Conservation (phyloP, 35 echinoderm and acorn worm species). For the Strongylocentrotus purpuratus region DNA sequence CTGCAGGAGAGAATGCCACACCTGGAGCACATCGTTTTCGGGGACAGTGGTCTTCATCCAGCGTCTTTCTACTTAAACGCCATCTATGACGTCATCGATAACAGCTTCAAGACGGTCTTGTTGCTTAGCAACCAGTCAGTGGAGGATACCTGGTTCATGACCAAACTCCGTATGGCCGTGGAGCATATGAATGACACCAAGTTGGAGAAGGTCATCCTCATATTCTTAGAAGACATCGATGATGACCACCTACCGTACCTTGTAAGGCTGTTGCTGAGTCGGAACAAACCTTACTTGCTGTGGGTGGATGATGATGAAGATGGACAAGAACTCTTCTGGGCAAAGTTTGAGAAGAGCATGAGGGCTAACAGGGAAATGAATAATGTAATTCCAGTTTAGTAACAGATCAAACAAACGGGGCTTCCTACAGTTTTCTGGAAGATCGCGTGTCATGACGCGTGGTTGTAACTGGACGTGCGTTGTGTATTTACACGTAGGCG, state of each 20-base stretch:
- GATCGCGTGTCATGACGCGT: too few relatives aligned
- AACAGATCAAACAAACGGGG: not conserved
- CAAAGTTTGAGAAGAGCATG: constrained; percentile 7
- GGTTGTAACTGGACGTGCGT: too few relatives aligned
- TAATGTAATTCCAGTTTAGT: constrained; percentile 31
- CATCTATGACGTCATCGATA: not conserved
- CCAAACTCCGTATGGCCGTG: constrained; percentile 26
- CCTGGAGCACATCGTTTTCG: not conserved
- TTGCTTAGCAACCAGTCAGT: constrained; percentile 33
- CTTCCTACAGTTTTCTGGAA: too few relatives aligned
- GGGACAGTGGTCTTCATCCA: not conserved
- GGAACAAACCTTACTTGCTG: constrained; percentile 17
- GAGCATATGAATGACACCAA: constrained; percentile 36
- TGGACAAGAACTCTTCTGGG: constrained; percentile 38
- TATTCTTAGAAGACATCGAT: not conserved
- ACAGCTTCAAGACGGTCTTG: constrained; percentile 1
- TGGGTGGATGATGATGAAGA: constrained; percentile 30
- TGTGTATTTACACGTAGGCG: too few relatives aligned
- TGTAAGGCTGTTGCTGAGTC: constrained; percentile 23
- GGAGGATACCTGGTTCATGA: constrained; percentile 15
- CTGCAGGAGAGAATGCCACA: not conserved
- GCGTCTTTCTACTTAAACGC: not conserved
- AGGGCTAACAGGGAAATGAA: constrained; percentile 30
- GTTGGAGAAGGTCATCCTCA: constrained; percentile 20
- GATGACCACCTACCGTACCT: constrained; percentile 35